Evolutionary conservation across 2,113 vertebrate genomes (phyloP).

Genomic region (Enhydra lutris): DNA sequence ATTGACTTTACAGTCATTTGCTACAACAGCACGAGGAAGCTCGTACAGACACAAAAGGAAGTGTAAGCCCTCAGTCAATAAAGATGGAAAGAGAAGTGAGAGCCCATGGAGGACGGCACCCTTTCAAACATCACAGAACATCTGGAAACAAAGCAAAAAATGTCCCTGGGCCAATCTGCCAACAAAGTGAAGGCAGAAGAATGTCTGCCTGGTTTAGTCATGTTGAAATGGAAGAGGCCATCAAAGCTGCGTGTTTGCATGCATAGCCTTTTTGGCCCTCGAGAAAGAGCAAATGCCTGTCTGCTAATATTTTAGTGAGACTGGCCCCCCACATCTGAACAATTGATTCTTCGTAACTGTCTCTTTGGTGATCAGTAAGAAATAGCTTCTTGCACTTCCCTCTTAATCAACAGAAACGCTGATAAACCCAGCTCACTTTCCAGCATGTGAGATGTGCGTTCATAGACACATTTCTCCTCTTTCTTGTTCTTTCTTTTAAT

Average conservation of each 20-base stretch:
- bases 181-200: not conserved
- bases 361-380: not conserved
- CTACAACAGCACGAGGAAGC: not conserved
- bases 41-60: not conserved
- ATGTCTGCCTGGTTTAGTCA: not conserved
- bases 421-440: not conserved
- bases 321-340: not conserved
- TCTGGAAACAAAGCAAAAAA: not conserved
- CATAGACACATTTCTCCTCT: not conserved
- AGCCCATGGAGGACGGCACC: fast-evolving
- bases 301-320: not conserved
- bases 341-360: not conserved
- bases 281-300: not conserved
- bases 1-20: not conserved
- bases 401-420: not conserved
- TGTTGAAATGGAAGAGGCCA: not conserved
- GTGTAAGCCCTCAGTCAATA: not conserved
- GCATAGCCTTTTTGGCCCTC: not conserved
- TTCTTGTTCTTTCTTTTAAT: slow-evolving; percentile 2
- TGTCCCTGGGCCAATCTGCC: not conserved
- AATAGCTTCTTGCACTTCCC: not conserved
- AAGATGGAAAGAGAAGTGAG: not conserved
- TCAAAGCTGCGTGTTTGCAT: not conserved
- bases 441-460: not conserved
- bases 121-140: not conserved